Percentiles rank a stretch among this genome's conserved stretches.
phyloP scores from a whole-genome alignment of 1,140 invertebrate species.

The Drosophila dunni region DNA sequence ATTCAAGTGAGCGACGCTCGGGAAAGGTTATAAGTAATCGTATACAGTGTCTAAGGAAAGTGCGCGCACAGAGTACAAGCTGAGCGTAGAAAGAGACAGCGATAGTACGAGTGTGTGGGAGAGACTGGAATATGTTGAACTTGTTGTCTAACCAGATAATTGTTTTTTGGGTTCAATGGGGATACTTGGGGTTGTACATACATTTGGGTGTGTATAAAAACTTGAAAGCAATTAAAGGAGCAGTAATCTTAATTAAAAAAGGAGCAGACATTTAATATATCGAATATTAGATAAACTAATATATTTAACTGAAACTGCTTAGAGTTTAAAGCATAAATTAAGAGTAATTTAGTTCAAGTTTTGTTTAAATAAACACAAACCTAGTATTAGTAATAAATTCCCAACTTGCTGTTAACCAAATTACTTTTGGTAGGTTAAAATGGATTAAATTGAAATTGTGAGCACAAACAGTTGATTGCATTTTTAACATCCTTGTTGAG shows the following conservation, averaged over 20 bases:
- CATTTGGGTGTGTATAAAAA: background rate
- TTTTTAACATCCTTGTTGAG: too few relatives aligned
- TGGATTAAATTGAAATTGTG: too few relatives aligned
- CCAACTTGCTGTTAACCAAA: too few relatives aligned
- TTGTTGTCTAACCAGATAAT: conserved; percentile 29
- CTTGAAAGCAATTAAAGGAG: background rate
- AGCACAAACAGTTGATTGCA: too few relatives aligned
- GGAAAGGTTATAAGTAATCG: conserved; percentile 49
- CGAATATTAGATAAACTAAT: too few relatives aligned
- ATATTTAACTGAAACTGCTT: too few relatives aligned
- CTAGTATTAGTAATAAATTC: too few relatives aligned
- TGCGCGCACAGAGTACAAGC: background rate
- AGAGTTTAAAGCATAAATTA: too few relatives aligned
- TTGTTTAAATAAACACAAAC: too few relatives aligned
- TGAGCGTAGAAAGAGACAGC: background rate
- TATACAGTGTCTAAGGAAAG: conserved; percentile 51
- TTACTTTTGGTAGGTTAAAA: too few relatives aligned
- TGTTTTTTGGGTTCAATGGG: conserved; percentile 14
- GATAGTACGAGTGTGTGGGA: background rate
- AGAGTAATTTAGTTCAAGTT: too few relatives aligned
- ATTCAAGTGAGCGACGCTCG: conserved; percentile 53
- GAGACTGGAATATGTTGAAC: background rate
- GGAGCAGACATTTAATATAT: background rate
- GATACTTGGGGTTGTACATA: background rate
- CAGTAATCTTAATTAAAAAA: conserved; percentile 8